phyloP scores from a whole-genome alignment of 2,797 vertebrate species.

The Miichthys miiuy region DNA sequence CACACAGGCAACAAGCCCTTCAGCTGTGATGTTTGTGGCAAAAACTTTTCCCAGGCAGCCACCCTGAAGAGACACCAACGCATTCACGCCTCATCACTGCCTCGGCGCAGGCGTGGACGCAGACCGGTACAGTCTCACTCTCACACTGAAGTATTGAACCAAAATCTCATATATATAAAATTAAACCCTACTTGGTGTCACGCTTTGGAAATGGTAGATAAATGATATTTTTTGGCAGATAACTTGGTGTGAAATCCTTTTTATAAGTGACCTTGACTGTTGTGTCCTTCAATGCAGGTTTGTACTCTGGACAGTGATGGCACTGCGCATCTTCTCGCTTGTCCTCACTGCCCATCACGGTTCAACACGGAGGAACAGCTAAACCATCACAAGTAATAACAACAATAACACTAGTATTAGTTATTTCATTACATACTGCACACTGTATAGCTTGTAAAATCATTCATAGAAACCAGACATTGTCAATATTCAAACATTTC shows the following conservation, averaged over 20 bases:
- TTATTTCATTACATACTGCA: neutral
- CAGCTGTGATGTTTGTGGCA: constrained; percentile 89
- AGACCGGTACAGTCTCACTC: constrained; percentile 70
- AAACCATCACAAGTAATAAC: constrained; percentile 84
- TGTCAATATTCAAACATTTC: constrained; percentile 44
- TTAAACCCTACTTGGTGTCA: too few relatives aligned
- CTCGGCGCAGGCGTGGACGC: constrained; percentile 79
- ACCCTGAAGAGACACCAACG: constrained; percentile 91
- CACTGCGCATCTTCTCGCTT: constrained; percentile 79
- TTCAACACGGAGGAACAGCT: constrained; percentile 90
- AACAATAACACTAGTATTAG: neutral
- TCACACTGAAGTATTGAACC: too few relatives aligned
- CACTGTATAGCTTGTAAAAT: too few relatives aligned
- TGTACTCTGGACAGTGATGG: constrained; percentile 71
- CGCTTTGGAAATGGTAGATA: constrained; percentile 1
- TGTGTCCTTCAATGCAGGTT: constrained; percentile 55
- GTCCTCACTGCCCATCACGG: constrained; percentile 89
- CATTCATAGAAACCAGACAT: neutral
- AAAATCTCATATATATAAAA: neutral
- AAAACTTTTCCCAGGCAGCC: constrained; percentile 86
- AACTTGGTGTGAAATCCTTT: neutral
- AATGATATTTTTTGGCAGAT: neutral
- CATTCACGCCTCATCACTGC: constrained; percentile 78
- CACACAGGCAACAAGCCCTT: constrained; percentile 89
- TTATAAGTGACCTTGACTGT: constrained; percentile 14